A percentile compares a stretch with the other conserved stretches of the same genome.
These are phyloP conservation scores for Colletes gigas DNA, from an alignment of 1,140 invertebrate species.

Conservation along the genomic window DNA sequence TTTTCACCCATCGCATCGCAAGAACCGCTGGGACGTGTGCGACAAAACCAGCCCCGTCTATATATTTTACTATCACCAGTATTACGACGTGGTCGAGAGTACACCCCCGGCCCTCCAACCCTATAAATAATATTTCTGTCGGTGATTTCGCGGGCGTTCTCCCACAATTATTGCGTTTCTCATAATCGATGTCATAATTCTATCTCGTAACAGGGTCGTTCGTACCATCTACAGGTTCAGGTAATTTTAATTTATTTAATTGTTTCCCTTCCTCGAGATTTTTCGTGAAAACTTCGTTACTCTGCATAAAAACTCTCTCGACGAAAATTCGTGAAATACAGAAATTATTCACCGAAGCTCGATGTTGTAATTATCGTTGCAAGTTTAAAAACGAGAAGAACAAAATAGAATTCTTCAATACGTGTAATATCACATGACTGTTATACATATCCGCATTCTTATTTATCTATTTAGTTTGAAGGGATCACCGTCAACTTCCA, in stretches of 20 bases:
- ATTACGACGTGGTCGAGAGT: conserved; percentile 44
- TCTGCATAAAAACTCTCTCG: too few relatives aligned
- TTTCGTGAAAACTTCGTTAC: too few relatives aligned
- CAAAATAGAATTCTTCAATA: not conserved
- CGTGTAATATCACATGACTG: too few relatives aligned
- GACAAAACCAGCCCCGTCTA: conserved; percentile 53
- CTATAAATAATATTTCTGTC: conserved; percentile 65
- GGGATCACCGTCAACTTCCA: not conserved
- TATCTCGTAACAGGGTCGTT: conserved; percentile 54
- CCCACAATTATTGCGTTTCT: conserved; percentile 65
- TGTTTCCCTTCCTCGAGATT: too few relatives aligned
- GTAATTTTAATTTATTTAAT: conserved; percentile 44
- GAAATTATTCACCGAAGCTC: too few relatives aligned
- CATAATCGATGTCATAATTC: conserved; percentile 65
- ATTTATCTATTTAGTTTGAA: conserved; percentile 11
- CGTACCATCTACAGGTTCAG: conserved; percentile 37
- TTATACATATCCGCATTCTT: too few relatives aligned
- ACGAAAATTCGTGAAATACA: too few relatives aligned
- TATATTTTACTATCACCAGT: conserved; percentile 62
- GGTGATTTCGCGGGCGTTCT: conserved; percentile 49
- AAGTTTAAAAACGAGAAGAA: too few relatives aligned
- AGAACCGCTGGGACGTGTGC: conserved; percentile 15
- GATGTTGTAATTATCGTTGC: too few relatives aligned
- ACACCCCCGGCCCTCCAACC: conserved; percentile 15
- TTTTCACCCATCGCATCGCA: conserved; percentile 1